Base-by-base conservation (phyloP, 2,113 vertebrate species). In the Platysteira castanea region DNA sequence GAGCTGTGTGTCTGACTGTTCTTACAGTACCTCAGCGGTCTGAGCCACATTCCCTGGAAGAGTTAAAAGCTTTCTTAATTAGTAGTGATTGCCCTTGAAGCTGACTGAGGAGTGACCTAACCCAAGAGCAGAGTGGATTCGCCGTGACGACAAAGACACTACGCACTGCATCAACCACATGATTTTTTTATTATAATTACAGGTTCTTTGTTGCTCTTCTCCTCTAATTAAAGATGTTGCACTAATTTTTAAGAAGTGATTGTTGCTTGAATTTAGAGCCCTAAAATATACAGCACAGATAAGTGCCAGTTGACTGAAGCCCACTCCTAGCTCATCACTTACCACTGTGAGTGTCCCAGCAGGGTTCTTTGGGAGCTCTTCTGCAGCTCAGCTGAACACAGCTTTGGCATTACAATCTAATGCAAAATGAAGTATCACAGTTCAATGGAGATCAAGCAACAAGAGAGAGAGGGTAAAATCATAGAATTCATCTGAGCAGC, bases 151-250 rank as follows among this genome's bases (percentile, higher is more conserved):
- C 91, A 87, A 95, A 92, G 81, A 57, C 69, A 46, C 61, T 39
- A 49, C 35, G 84, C 75, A 85, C 50, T 85, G 54, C 84, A 83
- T 86, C 74, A 61, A 44, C 30, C 37, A 79, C 30, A 4, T 7
- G 15, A 33, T 46, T 10, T 5, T 42, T 70, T 42, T 60, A 53
- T n/a, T 65, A 28, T 53, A 96, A 96, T 96, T 93, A 94, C 9
- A 86, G 41, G 57, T 52, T 95, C 74, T 89, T 57, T 53, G 49
- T 93, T 92, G 73, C 41, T 57, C 44, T 69, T 89, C 53, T 84
- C 76, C 64, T 93, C 74, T 94, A 96, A 96, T 96, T 93, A 94
- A 91, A 79, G 61, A 74, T n/a, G 59, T 27, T 33, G 39, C 61
- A 69, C 49, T 93, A 46, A 54, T 93, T 91, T 89, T 56, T 59